Base-by-base conservation (phyloP, 2,797 vertebrate species). In the Bovichtus variegatus region DNA sequence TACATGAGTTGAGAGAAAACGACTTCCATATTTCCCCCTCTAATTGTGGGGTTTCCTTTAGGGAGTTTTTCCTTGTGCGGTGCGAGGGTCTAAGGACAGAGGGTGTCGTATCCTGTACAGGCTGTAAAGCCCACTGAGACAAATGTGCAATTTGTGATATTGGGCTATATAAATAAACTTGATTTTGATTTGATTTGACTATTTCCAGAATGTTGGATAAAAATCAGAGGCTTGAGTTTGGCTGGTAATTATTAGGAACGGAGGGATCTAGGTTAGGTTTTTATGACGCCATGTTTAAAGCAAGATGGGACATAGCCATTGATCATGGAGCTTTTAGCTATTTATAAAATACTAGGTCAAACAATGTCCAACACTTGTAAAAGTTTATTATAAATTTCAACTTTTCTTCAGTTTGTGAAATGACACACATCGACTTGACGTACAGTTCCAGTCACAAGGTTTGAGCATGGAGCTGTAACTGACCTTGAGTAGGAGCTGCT, bases 401-500 rank as follows among this genome's bases (percentile, higher is more conserved):
- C 11, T 9, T 31, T 67, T 31, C 38, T 58, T 29, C 10, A 62
- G 4, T 25, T 46, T 57, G 15, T 34, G 27, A 58, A 43, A 18
- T 44, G 19, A 47, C 16, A 38, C 40, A 49, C 54, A 29, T 60
- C 13, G 66, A 3, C 16, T 31, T 72, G n/a, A 47, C 7, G 27
- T 13, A 18, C 7, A 62, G 15, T 27, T 18, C 1, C 25, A 64
- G 44, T 36, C 8, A 47, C 16, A 21, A 31, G 12, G 41, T 21
- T 19, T 12, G 23, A 50, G 51, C 10, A 3, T 47, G 9, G 19
- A 27, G 9, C 43, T 19, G 4, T 19, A 49, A 80, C 94, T 93
- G 89, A 98, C 97, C 95, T 98, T 94, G 67, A 97, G 74, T 51
- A 98, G 92, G 70, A 94, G 91, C 65, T 96, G 94, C 86, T 97